phyloP scores from a whole-genome alignment of 23 tunicate species.

The Halocynthia roretzi region DNA sequence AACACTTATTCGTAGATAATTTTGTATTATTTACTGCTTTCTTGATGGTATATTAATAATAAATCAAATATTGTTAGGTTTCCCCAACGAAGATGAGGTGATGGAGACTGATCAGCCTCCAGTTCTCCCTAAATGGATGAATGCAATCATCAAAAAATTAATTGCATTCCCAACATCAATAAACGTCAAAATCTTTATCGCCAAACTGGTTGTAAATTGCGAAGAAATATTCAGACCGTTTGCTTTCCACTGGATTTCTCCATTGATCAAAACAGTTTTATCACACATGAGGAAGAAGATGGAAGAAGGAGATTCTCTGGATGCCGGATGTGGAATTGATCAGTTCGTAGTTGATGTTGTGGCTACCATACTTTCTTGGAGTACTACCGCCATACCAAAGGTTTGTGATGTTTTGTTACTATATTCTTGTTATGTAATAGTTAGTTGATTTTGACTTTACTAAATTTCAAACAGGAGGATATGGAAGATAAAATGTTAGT shows the following conservation, averaged over 20 bases:
- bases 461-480: conserved; percentile 23
- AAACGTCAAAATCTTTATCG: conserved; percentile 72
- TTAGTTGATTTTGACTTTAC: background rate
- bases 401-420: conserved; percentile 11
- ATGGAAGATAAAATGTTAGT: conserved; percentile 50
- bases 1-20: too few species aligned
- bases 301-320: conserved; percentile 33
- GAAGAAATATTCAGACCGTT: conserved; percentile 23
- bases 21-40: background rate
- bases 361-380: conserved; percentile 74
- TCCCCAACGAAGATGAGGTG: background rate
- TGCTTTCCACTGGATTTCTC: conserved; percentile 38
- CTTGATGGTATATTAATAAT: background rate
- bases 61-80: background rate
- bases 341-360: conserved; percentile 57
- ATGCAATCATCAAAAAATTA: conserved; percentile 26
- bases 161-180: conserved; percentile 17
- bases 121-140: conserved; percentile 47
- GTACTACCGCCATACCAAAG: conserved; percentile 38
- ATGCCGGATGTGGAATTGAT: conserved; percentile 31
- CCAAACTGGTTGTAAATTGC: conserved; percentile 61
- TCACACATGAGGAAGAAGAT: background rate
- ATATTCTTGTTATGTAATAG: background rate
- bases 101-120: too few species aligned
- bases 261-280: conserved; percentile 33